A percentile compares a stretch with the other conserved stretches of the same genome.
These are phyloP conservation scores for Cyclura pinguis DNA, from an alignment of 2,797 vertebrate species.

Conservation along the genomic window DNA sequence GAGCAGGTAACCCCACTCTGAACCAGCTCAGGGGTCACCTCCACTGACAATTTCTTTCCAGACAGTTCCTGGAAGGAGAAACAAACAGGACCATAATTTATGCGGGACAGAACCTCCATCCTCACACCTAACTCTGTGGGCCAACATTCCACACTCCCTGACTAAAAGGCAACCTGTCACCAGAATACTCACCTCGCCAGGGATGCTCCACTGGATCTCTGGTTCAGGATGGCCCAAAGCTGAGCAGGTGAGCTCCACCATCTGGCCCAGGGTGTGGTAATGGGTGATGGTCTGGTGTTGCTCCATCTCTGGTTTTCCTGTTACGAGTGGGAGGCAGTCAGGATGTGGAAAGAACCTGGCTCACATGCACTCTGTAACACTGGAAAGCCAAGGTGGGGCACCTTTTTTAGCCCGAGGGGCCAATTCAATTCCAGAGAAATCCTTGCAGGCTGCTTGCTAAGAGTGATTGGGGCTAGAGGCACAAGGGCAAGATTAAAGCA, in stretches of 20 bases:
- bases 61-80: background rate
- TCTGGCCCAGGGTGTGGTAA: constrained; percentile 72
- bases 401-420: too few relatives aligned
- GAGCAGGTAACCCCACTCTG: background rate
- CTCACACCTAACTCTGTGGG: too few relatives aligned
- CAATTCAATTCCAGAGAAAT: too few relatives aligned
- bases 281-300: constrained; percentile 54
- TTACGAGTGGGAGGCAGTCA: background rate
- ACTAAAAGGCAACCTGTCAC: fast-evolving
- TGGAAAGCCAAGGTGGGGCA: too few relatives aligned
- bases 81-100: too few relatives aligned
- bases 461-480: too few relatives aligned
- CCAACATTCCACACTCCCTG: too few relatives aligned
- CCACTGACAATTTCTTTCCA: background rate
- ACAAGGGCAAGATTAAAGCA: too few relatives aligned
- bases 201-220: constrained; percentile 86
- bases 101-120: too few relatives aligned
- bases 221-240: constrained; percentile 82
- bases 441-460: too few relatives aligned
- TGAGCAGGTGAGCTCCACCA: constrained; percentile 83
- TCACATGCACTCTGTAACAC: too few relatives aligned
- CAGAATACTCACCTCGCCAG: constrained; percentile 77
- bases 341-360: background rate
- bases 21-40: background rate
- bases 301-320: constrained; percentile 82